Conservation (phyloP, 2,888 invertebrate species). For the Mamestra brassicae region DNA sequence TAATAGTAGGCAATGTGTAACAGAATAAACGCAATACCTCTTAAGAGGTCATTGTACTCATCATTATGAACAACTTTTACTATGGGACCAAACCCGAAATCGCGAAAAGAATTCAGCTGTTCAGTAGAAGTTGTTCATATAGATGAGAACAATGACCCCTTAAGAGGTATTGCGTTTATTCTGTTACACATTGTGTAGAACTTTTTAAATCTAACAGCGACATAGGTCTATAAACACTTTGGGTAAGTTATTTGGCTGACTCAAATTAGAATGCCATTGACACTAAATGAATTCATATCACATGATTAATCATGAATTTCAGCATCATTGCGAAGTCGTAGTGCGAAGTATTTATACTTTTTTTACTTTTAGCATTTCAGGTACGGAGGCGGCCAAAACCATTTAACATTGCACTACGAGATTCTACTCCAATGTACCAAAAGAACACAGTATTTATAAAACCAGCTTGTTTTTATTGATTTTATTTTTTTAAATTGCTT, state of each 20-base stretch:
- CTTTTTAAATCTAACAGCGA: background rate
- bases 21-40: too few species aligned
- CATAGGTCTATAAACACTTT: background rate
- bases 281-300: background rate
- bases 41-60: background rate
- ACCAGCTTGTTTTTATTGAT: constrained; percentile 61
- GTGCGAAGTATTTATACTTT: constrained; percentile 16
- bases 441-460: constrained; percentile 80
- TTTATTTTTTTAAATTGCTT: constrained; percentile 47
- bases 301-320: background rate
- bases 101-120: too few species aligned
- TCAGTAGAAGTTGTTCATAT: too few species aligned
- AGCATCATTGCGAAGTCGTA: background rate
- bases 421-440: constrained; percentile 65
- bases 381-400: constrained; percentile 14
- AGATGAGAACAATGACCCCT: too few species aligned
- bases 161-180: too few species aligned
- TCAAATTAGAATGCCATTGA: background rate
- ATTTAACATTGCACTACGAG: constrained; percentile 44
- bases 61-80: background rate
- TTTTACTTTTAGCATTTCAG: constrained; percentile 53
- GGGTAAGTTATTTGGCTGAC: background rate
- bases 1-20: background rate
- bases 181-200: background rate
- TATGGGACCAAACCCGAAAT: too few species aligned